Base-by-base conservation (phyloP, 2,113 vertebrate genomes). In the Hippopotamus amphibius region DNA sequence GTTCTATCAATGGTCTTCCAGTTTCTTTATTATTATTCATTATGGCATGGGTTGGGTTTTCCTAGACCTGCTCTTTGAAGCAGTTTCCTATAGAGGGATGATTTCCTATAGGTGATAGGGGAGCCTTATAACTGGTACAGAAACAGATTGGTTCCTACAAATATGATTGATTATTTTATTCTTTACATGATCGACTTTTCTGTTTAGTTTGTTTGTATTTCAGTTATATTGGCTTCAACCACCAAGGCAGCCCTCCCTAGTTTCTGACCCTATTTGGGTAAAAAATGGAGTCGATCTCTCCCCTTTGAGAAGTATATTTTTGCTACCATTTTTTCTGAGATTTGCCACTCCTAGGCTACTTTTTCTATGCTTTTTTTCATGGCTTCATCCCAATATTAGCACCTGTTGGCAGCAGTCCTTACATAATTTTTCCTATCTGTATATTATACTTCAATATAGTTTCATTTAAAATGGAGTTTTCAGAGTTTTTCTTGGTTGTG, bases 391-490 rank as follows among this genome's bases (percentile, higher is more conserved):
- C 63, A 84, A 28, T 79, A 80, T 79, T 22, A 59, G 50, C 14
- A 83, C 19, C 19, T 79, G 6, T 21, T 33, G 30, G 28, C 28
- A 63, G 30, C 5, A 8, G 11, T 79, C 7, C n/a, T 63, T 71
- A 65, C 17, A 26, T n/a, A 41, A 28, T 61, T 82, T 69, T 93
- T 88, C 28, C 19, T 41, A 69, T 16, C 8, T 57, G 2, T 5
- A 17, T 37, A 46, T 69, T 53, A 79, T 85, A 19, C 4, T 50
- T 93, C 48, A 57, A 57, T 88, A 30, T 43, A n/a, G 16, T 94
- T 83, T 77, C 21, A 80, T 69, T 97, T 83, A 88, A 76, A 88
- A 74, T 94, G 26, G 30, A 76, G 28, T 81, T 90, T 69, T 94
- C 28, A 89, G 5, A 22, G 10, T 21, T 83, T 87, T 61, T 55